These are phyloP conservation scores for Lacerta agilis DNA, from an alignment of 2,797 vertebrate species.

Conservation along the genomic window DNA sequence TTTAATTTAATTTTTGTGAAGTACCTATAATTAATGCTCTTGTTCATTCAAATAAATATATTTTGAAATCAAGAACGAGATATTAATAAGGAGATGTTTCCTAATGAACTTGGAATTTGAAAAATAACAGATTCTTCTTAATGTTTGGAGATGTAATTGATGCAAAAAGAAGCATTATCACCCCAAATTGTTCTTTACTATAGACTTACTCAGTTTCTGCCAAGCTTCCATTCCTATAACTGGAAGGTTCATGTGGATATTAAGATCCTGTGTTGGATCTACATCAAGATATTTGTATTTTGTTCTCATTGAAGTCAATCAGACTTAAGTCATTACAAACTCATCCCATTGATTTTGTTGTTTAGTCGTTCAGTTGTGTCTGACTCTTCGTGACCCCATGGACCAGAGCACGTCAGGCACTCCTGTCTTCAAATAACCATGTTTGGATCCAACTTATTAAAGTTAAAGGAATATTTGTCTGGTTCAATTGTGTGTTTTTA, in stretches of 20 bases:
- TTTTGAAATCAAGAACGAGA: not conserved
- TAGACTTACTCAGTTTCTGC: not conserved
- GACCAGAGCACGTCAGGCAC: no score
- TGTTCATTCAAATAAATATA: not conserved
- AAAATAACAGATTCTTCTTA: not conserved
- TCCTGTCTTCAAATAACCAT: no score
- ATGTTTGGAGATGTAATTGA: not conserved
- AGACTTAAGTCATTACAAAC: no score
- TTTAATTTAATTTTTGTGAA: not conserved
- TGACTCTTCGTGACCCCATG: no score
- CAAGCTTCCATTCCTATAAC: not conserved
- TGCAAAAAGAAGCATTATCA: not conserved
- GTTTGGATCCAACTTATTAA: no score
- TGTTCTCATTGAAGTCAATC: no score
- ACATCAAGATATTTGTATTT: no score
- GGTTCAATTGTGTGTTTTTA: not conserved
- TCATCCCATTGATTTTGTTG: no score
- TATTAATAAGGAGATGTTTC: not conserved
- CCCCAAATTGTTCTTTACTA: not conserved
- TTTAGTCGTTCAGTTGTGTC: no score
- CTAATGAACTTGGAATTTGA: not conserved
- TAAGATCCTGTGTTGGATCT: not conserved
- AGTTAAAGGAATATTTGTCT: not conserved
- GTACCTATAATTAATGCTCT: constrained; percentile 16
- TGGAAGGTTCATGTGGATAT: not conserved